phyloP scores from a whole-genome alignment of 2,113 vertebrate species.

The human (Homo sapiens) region DNA sequence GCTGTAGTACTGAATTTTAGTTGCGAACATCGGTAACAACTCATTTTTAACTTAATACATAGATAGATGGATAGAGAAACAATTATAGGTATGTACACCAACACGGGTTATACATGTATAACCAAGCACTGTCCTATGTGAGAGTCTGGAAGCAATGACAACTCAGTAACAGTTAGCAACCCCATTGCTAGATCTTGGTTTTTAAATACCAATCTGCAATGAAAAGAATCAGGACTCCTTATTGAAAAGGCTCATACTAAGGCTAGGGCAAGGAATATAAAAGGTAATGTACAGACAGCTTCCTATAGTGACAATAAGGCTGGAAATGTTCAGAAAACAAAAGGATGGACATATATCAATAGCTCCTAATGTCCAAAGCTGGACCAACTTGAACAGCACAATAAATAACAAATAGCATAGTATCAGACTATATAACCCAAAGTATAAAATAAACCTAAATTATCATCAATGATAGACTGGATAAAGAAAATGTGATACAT shows the following conservation, averaged over 20 bases:
- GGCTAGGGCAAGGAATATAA: background rate
- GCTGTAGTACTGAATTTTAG: background rate
- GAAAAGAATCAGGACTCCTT: background rate
- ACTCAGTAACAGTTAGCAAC: background rate
- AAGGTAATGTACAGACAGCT: background rate
- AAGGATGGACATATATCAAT: rapidly evolving
- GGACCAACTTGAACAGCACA: background rate
- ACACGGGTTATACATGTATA: background rate
- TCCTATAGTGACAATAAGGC: background rate
- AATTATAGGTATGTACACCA: background rate
- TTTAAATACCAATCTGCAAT: background rate
- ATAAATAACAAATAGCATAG: background rate
- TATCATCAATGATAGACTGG: too few species aligned
- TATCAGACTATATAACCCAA: background rate
- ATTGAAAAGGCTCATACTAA: background rate
- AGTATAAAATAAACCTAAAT: background rate
- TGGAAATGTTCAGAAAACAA: background rate
- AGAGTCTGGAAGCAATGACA: background rate
- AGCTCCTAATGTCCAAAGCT: background rate
- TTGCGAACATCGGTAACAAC: background rate
- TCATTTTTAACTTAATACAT: background rate
- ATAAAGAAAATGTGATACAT: too few species aligned
- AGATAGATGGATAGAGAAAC: background rate
- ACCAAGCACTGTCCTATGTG: background rate
- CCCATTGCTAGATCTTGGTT: background rate